These are phyloP conservation scores for Steatornis caripensis DNA, from an alignment of 2,113 vertebrate genomes.

Conservation along the genomic window DNA sequence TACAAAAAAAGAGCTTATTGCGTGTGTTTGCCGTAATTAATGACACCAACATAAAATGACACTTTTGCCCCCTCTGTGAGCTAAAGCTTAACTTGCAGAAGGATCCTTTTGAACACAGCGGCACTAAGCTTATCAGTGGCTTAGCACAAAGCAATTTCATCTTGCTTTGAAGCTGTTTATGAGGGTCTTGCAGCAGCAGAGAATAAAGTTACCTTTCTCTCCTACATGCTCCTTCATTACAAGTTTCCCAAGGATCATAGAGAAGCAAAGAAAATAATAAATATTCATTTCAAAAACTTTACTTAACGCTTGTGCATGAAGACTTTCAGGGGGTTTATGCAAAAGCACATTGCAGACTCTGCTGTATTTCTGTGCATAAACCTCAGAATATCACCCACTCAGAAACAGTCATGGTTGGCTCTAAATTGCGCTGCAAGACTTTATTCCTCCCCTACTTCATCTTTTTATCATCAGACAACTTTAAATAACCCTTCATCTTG, in stretches of 20 bases:
- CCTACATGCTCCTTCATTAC: background rate
- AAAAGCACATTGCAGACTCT: background rate
- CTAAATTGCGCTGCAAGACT: background rate
- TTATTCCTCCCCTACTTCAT: background rate
- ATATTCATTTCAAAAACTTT: background rate
- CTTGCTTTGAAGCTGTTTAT: constrained; percentile 1
- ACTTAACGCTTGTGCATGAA: background rate
- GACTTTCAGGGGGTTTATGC: background rate
- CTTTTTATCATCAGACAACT: constrained; percentile 14
- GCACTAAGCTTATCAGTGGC: background rate
- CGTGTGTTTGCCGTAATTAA: background rate
- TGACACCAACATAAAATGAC: background rate
- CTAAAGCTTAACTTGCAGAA: constrained; percentile 11
- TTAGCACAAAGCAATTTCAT: constrained; percentile 25
- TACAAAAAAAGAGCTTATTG: background rate
- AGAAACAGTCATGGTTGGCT: background rate
- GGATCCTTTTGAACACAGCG: constrained; percentile 10
- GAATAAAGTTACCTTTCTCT: constrained; percentile 12
- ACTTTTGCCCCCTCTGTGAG: background rate
- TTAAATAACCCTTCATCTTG: constrained; percentile 12
- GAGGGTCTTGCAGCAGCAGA: background rate
- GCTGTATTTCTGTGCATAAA: background rate
- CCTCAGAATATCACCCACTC: background rate
- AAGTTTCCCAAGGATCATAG: background rate
- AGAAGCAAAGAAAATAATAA: background rate